Evolutionary conservation across 1,140 invertebrate genomes (phyloP).

Genomic region (Zophobas morio): DNA sequence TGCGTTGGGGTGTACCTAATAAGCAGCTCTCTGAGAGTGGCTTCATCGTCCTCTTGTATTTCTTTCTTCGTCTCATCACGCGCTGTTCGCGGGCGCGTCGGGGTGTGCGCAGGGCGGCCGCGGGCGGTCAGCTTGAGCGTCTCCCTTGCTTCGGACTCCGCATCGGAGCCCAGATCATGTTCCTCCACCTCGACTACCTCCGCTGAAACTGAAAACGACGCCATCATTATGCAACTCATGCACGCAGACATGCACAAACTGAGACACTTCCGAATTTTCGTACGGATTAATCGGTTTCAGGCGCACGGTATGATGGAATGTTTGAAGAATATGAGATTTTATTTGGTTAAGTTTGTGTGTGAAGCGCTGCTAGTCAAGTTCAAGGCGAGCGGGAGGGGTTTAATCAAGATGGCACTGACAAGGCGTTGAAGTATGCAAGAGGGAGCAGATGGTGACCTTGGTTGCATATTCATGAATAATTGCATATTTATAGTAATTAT

Average conservation of each 20-base stretch:
- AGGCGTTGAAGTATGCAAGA: no score
- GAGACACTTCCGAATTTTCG: conserved; percentile 18
- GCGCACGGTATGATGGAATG: no score
- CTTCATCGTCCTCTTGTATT: conserved; percentile 84
- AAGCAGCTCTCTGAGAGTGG: conserved; percentile 88
- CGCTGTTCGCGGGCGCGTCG: conserved; percentile 57
- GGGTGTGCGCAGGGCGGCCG: conserved; percentile 57
- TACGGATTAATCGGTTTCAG: not conserved
- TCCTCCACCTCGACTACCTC: conserved; percentile 68
- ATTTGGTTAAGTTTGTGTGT: no score
- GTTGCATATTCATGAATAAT: no score
- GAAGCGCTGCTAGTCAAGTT: no score
- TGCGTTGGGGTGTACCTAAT: conserved; percentile 77
- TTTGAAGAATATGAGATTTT: no score
- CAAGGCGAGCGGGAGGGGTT: no score
- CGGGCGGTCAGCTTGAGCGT: conserved; percentile 66
- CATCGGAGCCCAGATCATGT: conserved; percentile 64
- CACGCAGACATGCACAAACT: conserved; percentile 31
- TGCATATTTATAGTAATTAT: no score
- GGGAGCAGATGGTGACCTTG: no score
- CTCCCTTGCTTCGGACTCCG: conserved; percentile 62
- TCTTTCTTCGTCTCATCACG: conserved; percentile 68
- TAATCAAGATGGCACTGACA: no score
- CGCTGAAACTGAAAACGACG: conserved; percentile 60
- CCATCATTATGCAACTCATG: conserved; percentile 41